Base-by-base conservation (phyloP, 2,797 vertebrate genomes). In the Avahi laniger region DNA sequence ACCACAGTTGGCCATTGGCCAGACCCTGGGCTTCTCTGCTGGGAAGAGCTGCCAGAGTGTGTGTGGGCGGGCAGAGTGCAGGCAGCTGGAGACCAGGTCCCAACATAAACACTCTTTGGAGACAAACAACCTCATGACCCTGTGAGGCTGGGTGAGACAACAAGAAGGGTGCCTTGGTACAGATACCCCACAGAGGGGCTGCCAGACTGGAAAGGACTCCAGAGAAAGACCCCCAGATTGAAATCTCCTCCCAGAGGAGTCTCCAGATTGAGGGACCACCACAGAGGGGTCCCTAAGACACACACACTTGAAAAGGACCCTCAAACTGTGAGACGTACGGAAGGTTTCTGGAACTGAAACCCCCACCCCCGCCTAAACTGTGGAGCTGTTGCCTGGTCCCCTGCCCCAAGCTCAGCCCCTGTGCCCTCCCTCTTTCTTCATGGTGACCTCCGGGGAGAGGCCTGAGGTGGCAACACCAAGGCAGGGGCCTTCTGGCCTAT, bases 41-140 rank as follows among this genome's bases (percentile, higher is more conserved):
- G 75, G 91, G 57, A 63, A 48, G 38, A 35, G 80, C 0, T 4
- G 61, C 67, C 24, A 18, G 65, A 35, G 67, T 12, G 69, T 15
- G 30, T 52, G 73, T 18, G 84, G 83, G 92, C 20, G 28, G 70
- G 61, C 35, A 5, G 43, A 35, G 28, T 7, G 75, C 59, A 28
- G 35, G 79, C 14, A 59, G 78, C 69, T 57, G 84, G 93, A 78
- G 81, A 89, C 43, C 50, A n/a, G 28, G 50, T 35, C 83, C 52
- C 38, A 41, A 46, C 57, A 82, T 57, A 89, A 93, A 94, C 92
- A 93, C 41, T n/a, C 81, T 73, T n/a, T 28, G 73, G 85, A 90
- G 84, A 84, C 76, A 76, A 33, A 46, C 92, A 59, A 14, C 54
- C 84, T 90, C 41, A 7, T 69, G 94, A 90, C 89, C 67, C 54